phyloP scores from a whole-genome alignment of 2,797 vertebrate genomes.

The Poecilia velifera region DNA sequence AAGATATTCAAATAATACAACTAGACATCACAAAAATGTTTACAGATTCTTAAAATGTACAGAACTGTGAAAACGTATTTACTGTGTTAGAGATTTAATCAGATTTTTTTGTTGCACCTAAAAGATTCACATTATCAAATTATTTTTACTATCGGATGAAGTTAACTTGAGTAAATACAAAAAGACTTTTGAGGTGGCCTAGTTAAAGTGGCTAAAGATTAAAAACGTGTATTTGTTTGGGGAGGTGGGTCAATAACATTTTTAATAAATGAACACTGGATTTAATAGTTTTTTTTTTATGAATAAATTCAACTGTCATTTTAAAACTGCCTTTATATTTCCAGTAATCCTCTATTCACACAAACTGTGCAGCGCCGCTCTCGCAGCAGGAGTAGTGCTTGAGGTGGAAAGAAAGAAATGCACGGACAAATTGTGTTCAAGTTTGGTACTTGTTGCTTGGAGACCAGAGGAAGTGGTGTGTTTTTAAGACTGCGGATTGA shows the following conservation, averaged over 20 bases:
- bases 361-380: neutral
- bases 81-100: neutral
- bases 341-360: neutral
- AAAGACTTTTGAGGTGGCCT: neutral
- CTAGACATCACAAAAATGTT: neutral
- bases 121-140: neutral
- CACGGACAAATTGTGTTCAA: neutral
- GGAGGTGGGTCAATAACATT: too few species aligned
- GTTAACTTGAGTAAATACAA: neutral
- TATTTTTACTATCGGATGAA: neutral
- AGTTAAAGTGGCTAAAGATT: neutral
- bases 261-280: neutral
- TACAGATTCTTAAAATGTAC: neutral
- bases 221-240: neutral
- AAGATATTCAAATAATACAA: neutral
- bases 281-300: neutral
- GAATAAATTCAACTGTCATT: neutral
- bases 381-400: neutral
- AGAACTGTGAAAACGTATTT: neutral
- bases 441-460: slow-evolving; percentile 2
- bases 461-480: neutral
- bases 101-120: neutral
- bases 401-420: neutral
- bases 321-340: neutral
- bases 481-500: slow-evolving; percentile 1